phyloP scores from a whole-genome alignment of 1,140 invertebrate species.

The Zaprionus kolodkinae region DNA sequence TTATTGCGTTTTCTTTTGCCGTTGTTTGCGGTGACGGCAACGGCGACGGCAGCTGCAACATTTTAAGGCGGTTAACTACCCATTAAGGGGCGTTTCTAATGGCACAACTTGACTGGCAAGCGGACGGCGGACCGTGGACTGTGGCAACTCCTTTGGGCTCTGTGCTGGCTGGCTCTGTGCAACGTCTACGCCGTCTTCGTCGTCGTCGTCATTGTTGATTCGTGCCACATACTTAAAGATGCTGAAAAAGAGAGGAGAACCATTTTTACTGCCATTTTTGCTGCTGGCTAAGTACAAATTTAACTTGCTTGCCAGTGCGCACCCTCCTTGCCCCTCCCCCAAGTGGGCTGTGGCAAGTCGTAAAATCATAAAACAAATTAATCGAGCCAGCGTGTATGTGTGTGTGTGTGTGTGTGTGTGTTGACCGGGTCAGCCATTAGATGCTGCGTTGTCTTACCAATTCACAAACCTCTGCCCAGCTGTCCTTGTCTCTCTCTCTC shows the following conservation, averaged over 20 bases:
- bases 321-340: background rate
- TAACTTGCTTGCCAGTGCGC: conserved; percentile 53
- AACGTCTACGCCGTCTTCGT: conserved; percentile 36
- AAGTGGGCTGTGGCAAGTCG: conserved; percentile 58
- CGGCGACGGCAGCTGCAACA: conserved; percentile 48
- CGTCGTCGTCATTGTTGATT: conserved; percentile 51
- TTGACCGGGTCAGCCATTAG: conserved; percentile 25
- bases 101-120: conserved; percentile 54
- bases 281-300: conserved; percentile 74
- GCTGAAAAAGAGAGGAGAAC: conserved; percentile 47
- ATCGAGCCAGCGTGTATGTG: conserved; percentile 54
- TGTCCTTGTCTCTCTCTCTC: background rate
- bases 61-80: conserved; percentile 80
- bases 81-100: conserved; percentile 82
- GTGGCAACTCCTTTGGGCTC: conserved; percentile 52
- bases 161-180: background rate
- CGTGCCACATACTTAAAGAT: conserved; percentile 62
- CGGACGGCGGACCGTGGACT: conserved; percentile 13
- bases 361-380: conserved; percentile 83
- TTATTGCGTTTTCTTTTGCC: conserved; percentile 65
- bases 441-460: background rate
- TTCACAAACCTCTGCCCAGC: background rate
- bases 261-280: conserved; percentile 73
- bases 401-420: conserved; percentile 13
- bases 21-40: conserved; percentile 14